Evolutionary conservation across 1,140 invertebrate genomes (phyloP).

Genomic region (Drosophila funebris): DNA sequence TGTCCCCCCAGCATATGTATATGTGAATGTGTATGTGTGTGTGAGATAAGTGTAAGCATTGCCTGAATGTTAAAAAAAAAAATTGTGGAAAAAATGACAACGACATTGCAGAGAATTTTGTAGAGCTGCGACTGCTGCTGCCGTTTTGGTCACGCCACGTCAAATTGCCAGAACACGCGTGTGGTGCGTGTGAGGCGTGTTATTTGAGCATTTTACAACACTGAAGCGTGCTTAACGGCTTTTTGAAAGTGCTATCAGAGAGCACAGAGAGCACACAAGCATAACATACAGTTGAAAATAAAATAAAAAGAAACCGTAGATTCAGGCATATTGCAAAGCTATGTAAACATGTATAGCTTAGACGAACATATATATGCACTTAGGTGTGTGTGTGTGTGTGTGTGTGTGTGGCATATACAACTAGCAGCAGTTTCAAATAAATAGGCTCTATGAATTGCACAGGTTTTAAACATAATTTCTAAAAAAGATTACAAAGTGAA

Average conservation of each 20-base stretch:
- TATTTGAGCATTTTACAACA: constrained; percentile 73
- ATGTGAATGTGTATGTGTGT: constrained; percentile 18
- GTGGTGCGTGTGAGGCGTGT: constrained; percentile 60
- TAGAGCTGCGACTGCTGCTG: constrained; percentile 22
- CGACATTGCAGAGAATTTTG: constrained; percentile 46
- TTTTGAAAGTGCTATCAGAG: constrained; percentile 68
- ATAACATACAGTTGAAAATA: constrained; percentile 16
- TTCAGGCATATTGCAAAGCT: constrained; percentile 38
- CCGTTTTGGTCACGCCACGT: constrained; percentile 64
- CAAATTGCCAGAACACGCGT: constrained; percentile 68
- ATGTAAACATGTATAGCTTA: constrained; percentile 43
- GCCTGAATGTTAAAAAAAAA: constrained; percentile 39
- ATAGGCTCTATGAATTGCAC: background rate
- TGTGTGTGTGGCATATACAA: background rate
- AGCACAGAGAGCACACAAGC: constrained; percentile 21
- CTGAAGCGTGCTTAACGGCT: constrained; percentile 73
- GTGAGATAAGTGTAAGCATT: constrained; percentile 59
- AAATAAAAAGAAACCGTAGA: constrained; percentile 17
- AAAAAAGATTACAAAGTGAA: background rate
- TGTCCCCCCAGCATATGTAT: constrained; percentile 14
- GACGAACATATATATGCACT: constrained; percentile 21
- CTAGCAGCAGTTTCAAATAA: background rate
- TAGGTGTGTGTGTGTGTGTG: too few relatives aligned
- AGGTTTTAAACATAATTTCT: background rate
- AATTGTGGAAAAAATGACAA: constrained; percentile 37